A percentile compares a stretch with the other conserved stretches of the same genome.
These are phyloP conservation scores for Buphagus erythrorhynchus DNA, from an alignment of 2,797 vertebrate genomes.

Conservation along the genomic window DNA sequence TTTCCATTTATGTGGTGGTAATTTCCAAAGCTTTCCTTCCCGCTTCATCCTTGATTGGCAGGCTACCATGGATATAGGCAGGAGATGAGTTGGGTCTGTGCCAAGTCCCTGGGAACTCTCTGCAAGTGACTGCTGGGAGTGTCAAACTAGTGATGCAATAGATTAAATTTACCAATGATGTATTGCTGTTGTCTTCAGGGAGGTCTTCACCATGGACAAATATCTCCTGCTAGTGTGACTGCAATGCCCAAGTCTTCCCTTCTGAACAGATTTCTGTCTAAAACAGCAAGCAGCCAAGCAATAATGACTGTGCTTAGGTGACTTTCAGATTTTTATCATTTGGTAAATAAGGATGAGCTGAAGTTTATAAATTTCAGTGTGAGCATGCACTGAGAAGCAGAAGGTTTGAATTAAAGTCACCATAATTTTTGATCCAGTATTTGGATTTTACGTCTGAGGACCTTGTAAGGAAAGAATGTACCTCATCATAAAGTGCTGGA, in stretches of 20 bases:
- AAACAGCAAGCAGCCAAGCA: background rate
- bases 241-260: background rate
- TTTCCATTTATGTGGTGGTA: background rate
- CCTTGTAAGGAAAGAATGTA: background rate
- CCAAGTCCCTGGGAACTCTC: background rate
- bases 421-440: background rate
- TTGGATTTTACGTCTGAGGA: background rate
- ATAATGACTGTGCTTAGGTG: background rate
- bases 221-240: background rate
- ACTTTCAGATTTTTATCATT: background rate
- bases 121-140: background rate
- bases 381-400: background rate
- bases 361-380: background rate
- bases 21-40: background rate
- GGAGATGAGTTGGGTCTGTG: rapidly evolving
- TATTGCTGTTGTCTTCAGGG: background rate
- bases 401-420: background rate
- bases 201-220: background rate
- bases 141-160: background rate
- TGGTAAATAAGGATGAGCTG: background rate
- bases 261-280: background rate
- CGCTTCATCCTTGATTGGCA: background rate
- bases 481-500: background rate
- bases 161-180: background rate
- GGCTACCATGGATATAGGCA: background rate